phyloP scores from a whole-genome alignment of 2,113 vertebrate species.

The Tauraco erythrolophus region DNA sequence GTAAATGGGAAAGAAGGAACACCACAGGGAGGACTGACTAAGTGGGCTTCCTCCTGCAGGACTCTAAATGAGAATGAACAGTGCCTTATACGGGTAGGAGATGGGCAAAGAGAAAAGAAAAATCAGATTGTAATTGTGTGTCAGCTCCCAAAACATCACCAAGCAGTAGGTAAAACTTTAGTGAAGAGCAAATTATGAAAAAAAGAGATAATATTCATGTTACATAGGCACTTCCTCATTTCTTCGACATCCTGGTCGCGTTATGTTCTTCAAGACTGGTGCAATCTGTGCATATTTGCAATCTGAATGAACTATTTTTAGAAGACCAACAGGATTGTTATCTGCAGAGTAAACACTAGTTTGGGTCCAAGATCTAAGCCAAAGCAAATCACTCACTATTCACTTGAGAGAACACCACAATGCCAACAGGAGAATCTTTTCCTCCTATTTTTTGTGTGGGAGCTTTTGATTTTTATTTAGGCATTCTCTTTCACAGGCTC shows the following conservation, averaged over 20 bases:
- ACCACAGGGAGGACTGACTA: not conserved
- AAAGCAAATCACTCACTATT: not conserved
- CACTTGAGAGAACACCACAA: not conserved
- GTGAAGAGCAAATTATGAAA: not conserved
- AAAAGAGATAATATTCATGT: not conserved
- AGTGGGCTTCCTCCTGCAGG: not conserved
- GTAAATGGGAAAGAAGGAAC: not conserved
- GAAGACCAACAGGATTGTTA: not conserved
- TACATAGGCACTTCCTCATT: not conserved
- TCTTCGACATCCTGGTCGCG: not conserved
- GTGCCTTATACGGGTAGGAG: not conserved
- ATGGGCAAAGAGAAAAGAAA: not conserved
- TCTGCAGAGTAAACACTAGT: constrained; percentile 6
- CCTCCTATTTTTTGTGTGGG: not conserved
- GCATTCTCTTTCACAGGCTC: not conserved
- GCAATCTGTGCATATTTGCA: not conserved
- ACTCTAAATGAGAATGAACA: not conserved
- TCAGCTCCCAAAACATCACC: not conserved
- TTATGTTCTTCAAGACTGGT: not conserved
- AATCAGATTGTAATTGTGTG: not conserved
- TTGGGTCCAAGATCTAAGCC: not conserved
- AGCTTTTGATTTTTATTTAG: not conserved
- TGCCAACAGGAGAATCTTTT: not conserved
- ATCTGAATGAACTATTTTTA: constrained; percentile 24
- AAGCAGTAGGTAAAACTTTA: not conserved